These are phyloP conservation scores for Tapirus terrestris DNA, from an alignment of 2,113 vertebrate species.

Conservation along the genomic window DNA sequence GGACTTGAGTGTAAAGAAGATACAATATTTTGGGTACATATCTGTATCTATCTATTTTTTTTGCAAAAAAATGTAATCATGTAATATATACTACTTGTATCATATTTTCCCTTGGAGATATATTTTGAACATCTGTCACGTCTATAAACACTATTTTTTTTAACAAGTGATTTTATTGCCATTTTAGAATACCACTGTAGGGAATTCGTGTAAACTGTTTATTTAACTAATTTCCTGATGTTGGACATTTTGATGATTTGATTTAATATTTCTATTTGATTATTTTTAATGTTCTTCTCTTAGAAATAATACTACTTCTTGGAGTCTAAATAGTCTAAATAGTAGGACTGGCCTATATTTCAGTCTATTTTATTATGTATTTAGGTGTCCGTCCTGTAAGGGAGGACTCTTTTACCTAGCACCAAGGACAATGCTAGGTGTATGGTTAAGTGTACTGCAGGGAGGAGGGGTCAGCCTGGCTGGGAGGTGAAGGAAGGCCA, in stretches of 20 bases:
- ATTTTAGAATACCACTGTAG: conserved; percentile 24
- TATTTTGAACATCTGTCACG: neutral
- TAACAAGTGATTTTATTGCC: neutral
- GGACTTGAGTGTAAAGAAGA: neutral
- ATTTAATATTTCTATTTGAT: neutral
- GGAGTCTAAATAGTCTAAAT: neutral
- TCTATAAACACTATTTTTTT: neutral
- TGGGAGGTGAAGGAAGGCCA: neutral
- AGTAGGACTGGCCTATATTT: neutral
- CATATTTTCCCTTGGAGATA: neutral
- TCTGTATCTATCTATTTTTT: neutral
- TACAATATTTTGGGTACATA: neutral
- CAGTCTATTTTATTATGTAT: neutral
- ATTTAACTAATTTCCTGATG: neutral
- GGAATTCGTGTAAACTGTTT: neutral
- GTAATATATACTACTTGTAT: neutral
- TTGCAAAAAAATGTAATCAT: neutral
- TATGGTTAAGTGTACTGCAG: rapidly evolving
- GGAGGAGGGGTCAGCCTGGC: neutral
- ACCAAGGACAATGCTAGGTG: neutral
- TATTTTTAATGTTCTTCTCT: neutral
- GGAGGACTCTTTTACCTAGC: neutral
- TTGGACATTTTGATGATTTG: neutral
- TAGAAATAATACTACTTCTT: neutral
- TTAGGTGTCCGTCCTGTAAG: neutral